phyloP scores from a whole-genome alignment of 2,888 invertebrate species.

The Melangyna quadrimaculata region DNA sequence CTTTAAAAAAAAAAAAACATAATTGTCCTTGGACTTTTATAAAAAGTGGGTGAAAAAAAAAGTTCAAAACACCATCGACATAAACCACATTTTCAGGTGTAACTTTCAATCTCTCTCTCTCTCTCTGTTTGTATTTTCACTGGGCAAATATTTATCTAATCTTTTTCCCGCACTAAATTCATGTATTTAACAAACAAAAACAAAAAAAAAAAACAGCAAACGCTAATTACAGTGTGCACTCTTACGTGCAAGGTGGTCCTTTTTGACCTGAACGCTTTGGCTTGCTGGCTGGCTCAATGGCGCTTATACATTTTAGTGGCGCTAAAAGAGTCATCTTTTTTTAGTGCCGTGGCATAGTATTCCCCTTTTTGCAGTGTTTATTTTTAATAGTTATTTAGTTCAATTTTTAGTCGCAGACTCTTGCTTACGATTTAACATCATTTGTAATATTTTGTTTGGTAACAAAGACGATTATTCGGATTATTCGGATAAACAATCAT shows the following conservation, averaged over 20 bases:
- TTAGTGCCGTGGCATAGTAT: neutral
- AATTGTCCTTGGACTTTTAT: conserved; percentile 36
- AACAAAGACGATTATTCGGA: too few relatives aligned
- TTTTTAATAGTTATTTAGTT: too few relatives aligned
- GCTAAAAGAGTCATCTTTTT: conserved; percentile 44
- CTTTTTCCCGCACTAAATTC: conserved; percentile 27
- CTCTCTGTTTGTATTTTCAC: neutral
- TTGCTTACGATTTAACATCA: neutral
- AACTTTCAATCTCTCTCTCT: conserved; percentile 32
- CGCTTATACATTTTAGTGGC: conserved; percentile 52
- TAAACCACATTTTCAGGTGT: conserved; percentile 34
- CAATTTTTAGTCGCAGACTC: neutral
- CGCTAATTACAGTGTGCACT: conserved; percentile 44
- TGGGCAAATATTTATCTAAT: conserved; percentile 43
- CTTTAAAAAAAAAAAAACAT: neutral
- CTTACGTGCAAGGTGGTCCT: conserved; percentile 25
- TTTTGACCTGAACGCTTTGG: conserved; percentile 39
- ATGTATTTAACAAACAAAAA: conserved; percentile 17
- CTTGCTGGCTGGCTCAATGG: conserved; percentile 24
- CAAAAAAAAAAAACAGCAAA: neutral
- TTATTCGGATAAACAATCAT: neutral
- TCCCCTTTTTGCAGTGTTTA: neutral
- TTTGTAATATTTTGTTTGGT: too few relatives aligned
- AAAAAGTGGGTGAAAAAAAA: conserved; percentile 12
- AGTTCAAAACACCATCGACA: neutral